phyloP scores from a whole-genome alignment of 2,888 invertebrate species.

The Cyclophora albipunctata region DNA sequence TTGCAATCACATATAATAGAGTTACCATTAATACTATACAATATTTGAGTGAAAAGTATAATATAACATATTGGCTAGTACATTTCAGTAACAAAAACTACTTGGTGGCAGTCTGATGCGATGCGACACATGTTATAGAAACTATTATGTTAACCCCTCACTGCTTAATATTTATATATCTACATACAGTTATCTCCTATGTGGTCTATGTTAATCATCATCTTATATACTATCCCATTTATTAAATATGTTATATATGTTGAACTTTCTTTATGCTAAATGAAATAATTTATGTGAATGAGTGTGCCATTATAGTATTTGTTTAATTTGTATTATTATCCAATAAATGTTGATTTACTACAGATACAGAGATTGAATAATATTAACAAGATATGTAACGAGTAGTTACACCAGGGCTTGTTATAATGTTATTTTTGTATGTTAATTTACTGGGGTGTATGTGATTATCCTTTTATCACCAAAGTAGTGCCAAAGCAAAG shows the following conservation, averaged over 20 bases:
- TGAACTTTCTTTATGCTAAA: slow-evolving; percentile 8
- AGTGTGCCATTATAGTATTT: slow-evolving; percentile 13
- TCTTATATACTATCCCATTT: slow-evolving; percentile 36
- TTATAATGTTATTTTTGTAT: slow-evolving; percentile 34
- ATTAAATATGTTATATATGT: slow-evolving; percentile 11
- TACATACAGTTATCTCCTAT: slow-evolving; percentile 38
- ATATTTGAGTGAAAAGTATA: slow-evolving; percentile 4
- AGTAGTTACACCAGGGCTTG: slow-evolving; percentile 29
- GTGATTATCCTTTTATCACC: slow-evolving; percentile 36
- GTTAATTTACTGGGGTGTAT: slow-evolving; percentile 34
- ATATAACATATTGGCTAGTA: slow-evolving; percentile 46
- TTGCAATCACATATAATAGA: slow-evolving; percentile 11
- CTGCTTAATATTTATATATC: slow-evolving; percentile 47
- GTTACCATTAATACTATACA: slow-evolving; percentile 7
- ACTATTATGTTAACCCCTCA: slow-evolving; percentile 29
- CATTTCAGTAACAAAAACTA: slow-evolving; percentile 39
- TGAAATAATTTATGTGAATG: slow-evolving; percentile 15
- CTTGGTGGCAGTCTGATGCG: slow-evolving; percentile 61
- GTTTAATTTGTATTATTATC: background rate
- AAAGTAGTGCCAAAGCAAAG: slow-evolving; percentile 39
- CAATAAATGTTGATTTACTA: slow-evolving; percentile 4
- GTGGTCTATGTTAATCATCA: slow-evolving; percentile 39
- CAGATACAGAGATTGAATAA: background rate
- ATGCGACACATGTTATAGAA: slow-evolving; percentile 32
- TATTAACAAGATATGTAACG: slow-evolving; percentile 24